Base-by-base conservation (phyloP, 2,113 vertebrate species). In the Pangasianodon gigas region DNA sequence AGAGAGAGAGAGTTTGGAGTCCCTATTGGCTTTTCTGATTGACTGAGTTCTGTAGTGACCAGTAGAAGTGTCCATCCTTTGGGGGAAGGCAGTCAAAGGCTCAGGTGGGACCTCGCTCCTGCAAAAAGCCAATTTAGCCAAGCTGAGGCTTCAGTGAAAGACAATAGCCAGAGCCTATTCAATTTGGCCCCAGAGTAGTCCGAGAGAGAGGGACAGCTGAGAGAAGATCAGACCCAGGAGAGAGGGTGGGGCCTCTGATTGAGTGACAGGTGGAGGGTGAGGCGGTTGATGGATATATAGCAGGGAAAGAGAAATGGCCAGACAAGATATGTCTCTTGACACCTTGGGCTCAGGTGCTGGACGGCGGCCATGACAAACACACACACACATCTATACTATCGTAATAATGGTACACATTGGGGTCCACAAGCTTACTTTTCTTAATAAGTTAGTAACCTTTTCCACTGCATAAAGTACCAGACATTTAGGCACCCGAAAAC, bases 71-170 rank as follows among this genome's bases (percentile, higher is more conserved):
- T 56, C 77, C 69, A 82, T 91, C 87, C 87, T 88, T 91, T 54
- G 56, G 88, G 86, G 81, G 86, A 5, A n/a, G 41, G 80, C 82
- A 85, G 46, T 44, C 51, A 74, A 77, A 85, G 88, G 71, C 91
- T 90, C 91, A 93, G 88, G 87, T 88, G 91, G 88, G 75, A 65
- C 85, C 26, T 83, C 54, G 65, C 79, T 90, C 65, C 54, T 87
- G 87, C 84, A 91, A 87, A 92, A 92, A 93, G 91, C 79, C 89
- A 91, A 92, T 92, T 92, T 92, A 79, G 88, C 90, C 86, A 90
- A 88, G 56, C 84, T 86, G 86, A 79, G 81, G 65, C 85, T 77
- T 77, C 58, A 74, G 52, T 77, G 51, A 86, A 85, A 88, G 60
- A 89, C 87, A 84, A 83, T 19, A 87, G 75, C 56, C 26, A 77